A percentile compares a stretch with the other conserved stretches of the same genome.
Evolutionary conservation across 2,113 vertebrate genomes (phyloP).

Genomic region (Gambusia affinis): DNA sequence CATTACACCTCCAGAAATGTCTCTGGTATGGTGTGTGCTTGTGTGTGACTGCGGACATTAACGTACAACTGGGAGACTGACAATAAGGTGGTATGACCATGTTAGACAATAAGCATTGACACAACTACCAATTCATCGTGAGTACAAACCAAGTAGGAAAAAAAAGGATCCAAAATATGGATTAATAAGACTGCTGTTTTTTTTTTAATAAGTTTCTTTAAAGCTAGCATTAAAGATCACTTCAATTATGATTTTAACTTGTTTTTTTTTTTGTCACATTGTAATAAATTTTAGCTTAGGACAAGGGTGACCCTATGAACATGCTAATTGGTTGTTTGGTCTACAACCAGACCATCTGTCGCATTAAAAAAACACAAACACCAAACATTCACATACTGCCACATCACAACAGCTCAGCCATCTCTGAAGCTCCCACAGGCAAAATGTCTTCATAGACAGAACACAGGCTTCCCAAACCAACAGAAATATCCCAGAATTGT

Average conservation of each 20-base stretch:
- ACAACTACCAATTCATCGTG: conserved; percentile 52
- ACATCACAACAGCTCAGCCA: too few relatives aligned
- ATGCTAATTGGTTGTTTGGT: neutral
- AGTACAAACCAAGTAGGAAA: conserved; percentile 59
- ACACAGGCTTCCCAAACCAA: too few relatives aligned
- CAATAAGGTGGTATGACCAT: conserved; percentile 30
- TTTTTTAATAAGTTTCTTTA: conserved; percentile 43
- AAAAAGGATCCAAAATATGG: conserved; percentile 46
- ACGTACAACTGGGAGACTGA: conserved; percentile 48
- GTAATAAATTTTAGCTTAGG: conserved; percentile 46
- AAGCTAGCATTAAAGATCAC: conserved; percentile 60
- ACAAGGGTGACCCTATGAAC: conserved; percentile 2
- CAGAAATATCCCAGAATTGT: too few relatives aligned
- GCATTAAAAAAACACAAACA: too few relatives aligned
- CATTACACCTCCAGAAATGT: conserved; percentile 60
- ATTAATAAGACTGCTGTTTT: conserved; percentile 46
- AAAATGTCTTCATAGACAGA: too few relatives aligned
- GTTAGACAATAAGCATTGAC: conserved; percentile 54
- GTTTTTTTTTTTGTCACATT: conserved; percentile 41
- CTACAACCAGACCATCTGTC: too few relatives aligned
- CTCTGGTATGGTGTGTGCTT: conserved; percentile 37
- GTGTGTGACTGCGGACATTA: conserved; percentile 61
- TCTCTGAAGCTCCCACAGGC: too few relatives aligned
- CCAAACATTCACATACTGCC: too few relatives aligned
- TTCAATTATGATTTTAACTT: conserved; percentile 39